phyloP scores from a whole-genome alignment of 2,888 invertebrate species.

The Cheilosia pagana region DNA sequence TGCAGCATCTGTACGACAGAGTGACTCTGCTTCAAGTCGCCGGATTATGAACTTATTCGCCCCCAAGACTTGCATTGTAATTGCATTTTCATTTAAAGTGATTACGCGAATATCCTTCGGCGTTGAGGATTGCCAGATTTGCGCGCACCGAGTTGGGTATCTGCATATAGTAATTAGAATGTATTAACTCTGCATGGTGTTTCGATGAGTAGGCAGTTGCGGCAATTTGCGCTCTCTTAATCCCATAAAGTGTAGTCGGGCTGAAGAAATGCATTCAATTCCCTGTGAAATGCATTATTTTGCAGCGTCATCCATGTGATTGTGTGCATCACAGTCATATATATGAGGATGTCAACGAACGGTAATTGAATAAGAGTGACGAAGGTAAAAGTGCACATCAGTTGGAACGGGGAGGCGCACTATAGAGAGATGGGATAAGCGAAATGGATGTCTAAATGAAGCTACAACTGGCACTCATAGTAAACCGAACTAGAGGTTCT shows the following conservation, averaged over 20 bases:
- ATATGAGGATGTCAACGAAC: slow-evolving; percentile 45
- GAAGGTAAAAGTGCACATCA: not conserved
- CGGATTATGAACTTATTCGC: slow-evolving; percentile 68
- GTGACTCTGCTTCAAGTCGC: slow-evolving; percentile 60
- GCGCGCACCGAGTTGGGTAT: slow-evolving; percentile 2
- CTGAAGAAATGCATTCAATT: slow-evolving; percentile 71
- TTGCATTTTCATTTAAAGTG: slow-evolving; percentile 75
- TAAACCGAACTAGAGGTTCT: no score
- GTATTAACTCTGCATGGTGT: slow-evolving; percentile 58
- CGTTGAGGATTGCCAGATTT: slow-evolving; percentile 60
- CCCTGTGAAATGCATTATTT: slow-evolving; percentile 20
- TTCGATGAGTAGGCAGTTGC: slow-evolving; percentile 73
- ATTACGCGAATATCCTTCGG: slow-evolving; percentile 72
- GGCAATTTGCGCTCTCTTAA: slow-evolving; percentile 61
- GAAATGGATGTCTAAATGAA: no score
- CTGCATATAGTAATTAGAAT: slow-evolving; percentile 70
- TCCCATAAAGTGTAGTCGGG: slow-evolving; percentile 63
- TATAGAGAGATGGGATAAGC: no score
- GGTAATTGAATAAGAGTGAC: slow-evolving; percentile 60
- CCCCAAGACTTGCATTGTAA: slow-evolving; percentile 57
- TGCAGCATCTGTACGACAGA: slow-evolving; percentile 45
- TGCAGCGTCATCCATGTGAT: not conserved
- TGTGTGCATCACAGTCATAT: not conserved
- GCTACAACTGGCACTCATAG: no score
- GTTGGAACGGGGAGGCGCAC: no score